Base-by-base conservation (phyloP, 1,140 invertebrate species). In the Orchestia grillus region DNA sequence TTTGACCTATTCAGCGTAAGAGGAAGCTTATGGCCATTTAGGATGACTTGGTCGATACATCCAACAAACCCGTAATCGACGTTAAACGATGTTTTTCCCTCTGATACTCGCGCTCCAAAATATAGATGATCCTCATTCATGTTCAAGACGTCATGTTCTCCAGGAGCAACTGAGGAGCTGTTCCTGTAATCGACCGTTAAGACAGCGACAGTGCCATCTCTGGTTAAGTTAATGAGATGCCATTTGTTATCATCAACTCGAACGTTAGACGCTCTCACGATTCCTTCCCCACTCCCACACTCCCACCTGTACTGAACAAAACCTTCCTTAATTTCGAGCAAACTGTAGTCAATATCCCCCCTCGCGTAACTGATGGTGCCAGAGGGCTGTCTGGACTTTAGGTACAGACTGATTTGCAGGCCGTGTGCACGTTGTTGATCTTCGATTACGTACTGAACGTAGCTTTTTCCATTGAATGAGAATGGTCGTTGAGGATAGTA, bases 251-350 rank as follows among this genome's bases (percentile, higher is more conserved):
- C 99, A 77, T 98, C 98, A 47, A 99, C 98, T 96, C 98, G 98
- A 0, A 98, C 97, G 88, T 98, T 98, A 0, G 98, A 98, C 4
- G 99, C 98, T 92, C 98, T 98, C 0, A 99, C 98, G 19, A 98
- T 97, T 40, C 98, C 99, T 97, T 99, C 98, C n/a, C 99, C 99
- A 97, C 98, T 98, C 6, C 99, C 99, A 96, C 99, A 98, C 97
- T 99, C 98, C 97, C 99, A 99, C 96, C 98, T 98, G 97, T 99
- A 99, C 97, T 99, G 99, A 15, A 99, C 98, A 44, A 98, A 98
- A 0, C 99, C 99, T 97, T 99, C 98, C 0, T 98, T 98, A 53
- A 98, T 98, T 97, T 99, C 99, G 77, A 99, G 97, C 62, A 99
- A 98, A 96, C 99, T 99, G 97, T 99, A 99, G 97, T 99, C 99